Conservation (phyloP, 1,140 invertebrate genomes). For the Drosophila pruinosa region DNA sequence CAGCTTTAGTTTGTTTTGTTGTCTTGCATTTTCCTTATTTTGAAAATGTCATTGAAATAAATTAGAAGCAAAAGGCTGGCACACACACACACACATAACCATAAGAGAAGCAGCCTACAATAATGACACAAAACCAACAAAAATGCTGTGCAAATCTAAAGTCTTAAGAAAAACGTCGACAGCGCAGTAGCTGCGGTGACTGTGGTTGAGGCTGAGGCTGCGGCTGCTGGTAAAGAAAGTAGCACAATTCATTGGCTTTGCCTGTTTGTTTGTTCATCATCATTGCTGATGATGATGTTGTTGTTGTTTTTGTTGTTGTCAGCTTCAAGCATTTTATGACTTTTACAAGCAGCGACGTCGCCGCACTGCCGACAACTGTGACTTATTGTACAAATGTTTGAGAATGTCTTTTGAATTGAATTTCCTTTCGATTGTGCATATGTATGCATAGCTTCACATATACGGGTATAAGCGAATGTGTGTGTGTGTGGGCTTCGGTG, state of each 20-base stretch:
- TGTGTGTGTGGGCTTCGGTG: background rate
- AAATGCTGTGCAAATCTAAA: slow-evolving; percentile 40
- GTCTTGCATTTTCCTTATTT: slow-evolving; percentile 45
- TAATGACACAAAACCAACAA: slow-evolving; percentile 57
- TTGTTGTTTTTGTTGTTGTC: slow-evolving; percentile 7
- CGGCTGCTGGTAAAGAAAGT: slow-evolving; percentile 63
- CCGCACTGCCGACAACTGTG: slow-evolving; percentile 27
- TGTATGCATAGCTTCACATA: background rate
- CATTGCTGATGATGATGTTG: background rate
- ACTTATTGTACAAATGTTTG: slow-evolving; percentile 41
- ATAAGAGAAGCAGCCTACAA: slow-evolving; percentile 24
- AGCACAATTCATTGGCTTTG: slow-evolving; percentile 65
- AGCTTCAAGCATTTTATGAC: slow-evolving; percentile 39
- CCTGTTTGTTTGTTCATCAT: slow-evolving; percentile 30
- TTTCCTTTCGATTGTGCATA: slow-evolving; percentile 47
- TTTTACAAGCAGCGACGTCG: slow-evolving; percentile 31
- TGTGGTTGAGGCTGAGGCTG: slow-evolving; percentile 5
- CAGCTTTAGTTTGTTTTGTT: slow-evolving; percentile 3
- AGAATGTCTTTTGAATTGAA: slow-evolving; percentile 57
- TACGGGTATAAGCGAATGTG: background rate
- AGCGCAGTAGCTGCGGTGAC: background rate
- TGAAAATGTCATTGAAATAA: slow-evolving; percentile 75
- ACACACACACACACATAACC: slow-evolving; percentile 13
- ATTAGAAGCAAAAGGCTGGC: slow-evolving; percentile 61
- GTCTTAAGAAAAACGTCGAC: slow-evolving; percentile 36